Evolutionary conservation across 2,888 invertebrate species (phyloP).

Genomic region (Abrostola triplasia): DNA sequence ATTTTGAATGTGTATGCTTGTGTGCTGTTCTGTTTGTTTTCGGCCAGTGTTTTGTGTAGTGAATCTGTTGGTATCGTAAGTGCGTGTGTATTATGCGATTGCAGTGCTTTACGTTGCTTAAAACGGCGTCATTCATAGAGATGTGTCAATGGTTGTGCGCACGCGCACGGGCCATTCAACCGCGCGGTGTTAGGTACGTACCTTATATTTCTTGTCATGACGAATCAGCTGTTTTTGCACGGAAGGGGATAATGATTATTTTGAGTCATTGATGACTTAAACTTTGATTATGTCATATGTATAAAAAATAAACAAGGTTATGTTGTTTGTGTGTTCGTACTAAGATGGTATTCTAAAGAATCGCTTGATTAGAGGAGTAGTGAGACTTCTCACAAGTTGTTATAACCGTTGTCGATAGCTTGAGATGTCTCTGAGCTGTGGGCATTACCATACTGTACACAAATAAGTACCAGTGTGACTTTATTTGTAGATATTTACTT

Average conservation of each 20-base stretch:
- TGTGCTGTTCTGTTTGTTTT: slow-evolving; percentile 14
- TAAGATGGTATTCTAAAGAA: slow-evolving; percentile 18
- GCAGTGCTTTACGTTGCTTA: slow-evolving; percentile 57
- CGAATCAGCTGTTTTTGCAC: slow-evolving; percentile 66
- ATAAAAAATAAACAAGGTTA: slow-evolving; percentile 19
- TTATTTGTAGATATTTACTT: too few relatives aligned
- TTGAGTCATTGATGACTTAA: slow-evolving; percentile 45
- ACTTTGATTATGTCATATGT: slow-evolving; percentile 19
- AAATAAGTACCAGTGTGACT: too few relatives aligned
- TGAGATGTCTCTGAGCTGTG: background rate
- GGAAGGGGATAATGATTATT: slow-evolving; percentile 39
- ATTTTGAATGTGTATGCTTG: background rate
- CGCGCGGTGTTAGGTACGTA: slow-evolving; percentile 75
- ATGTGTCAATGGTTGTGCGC: slow-evolving; percentile 84
- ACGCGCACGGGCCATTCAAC: slow-evolving; percentile 76
- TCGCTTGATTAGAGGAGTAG: slow-evolving; percentile 25
- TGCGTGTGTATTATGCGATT: slow-evolving; percentile 40
- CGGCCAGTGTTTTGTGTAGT: slow-evolving; percentile 4
- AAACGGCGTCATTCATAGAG: slow-evolving; percentile 73
- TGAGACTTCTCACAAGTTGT: slow-evolving; percentile 46
- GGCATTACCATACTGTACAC: background rate
- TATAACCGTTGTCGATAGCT: slow-evolving; percentile 21
- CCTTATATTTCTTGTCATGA: slow-evolving; percentile 58
- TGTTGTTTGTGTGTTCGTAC: background rate
- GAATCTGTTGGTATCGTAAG: slow-evolving; percentile 21